Percentiles rank a stretch among this genome's conserved stretches.
Evolutionary conservation across 2,797 vertebrate species (phyloP).

Genomic region (Geotrypetes seraphini): DNA sequence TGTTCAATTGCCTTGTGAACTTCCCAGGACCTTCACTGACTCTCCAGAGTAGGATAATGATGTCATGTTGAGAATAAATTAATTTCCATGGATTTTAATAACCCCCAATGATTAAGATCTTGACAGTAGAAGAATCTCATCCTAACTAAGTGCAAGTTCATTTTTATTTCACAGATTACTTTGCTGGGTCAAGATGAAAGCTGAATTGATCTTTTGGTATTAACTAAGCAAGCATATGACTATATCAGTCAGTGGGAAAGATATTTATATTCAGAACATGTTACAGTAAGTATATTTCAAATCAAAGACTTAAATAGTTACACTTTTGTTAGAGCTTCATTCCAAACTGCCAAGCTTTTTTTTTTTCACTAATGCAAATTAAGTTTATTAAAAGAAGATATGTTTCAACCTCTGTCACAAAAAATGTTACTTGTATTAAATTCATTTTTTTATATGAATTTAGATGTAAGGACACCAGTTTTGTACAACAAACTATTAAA

Average conservation of each 20-base stretch:
- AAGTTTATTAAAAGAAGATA: too few species aligned
- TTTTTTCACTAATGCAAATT: too few species aligned
- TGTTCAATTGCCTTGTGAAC: conserved; percentile 1
- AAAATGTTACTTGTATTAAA: too few species aligned
- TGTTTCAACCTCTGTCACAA: too few species aligned
- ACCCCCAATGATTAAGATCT: conserved; percentile 39
- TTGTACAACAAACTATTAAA: too few species aligned
- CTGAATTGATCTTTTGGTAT: conserved; percentile 32
- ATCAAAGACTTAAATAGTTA: conserved; percentile 28
- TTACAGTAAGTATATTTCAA: conserved; percentile 41
- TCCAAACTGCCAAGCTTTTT: conserved; percentile 19
- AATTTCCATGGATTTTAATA: conserved; percentile 52
- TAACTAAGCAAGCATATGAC: conserved; percentile 22
- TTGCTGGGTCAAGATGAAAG: conserved; percentile 43
- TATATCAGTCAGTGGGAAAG: conserved; percentile 30
- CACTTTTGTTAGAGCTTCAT: conserved; percentile 14
- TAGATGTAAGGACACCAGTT: too few species aligned
- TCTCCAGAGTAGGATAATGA: conserved; percentile 42
- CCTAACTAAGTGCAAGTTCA: conserved; percentile 43
- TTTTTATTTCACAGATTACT: conserved; percentile 42
- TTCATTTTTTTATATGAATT: too few species aligned
- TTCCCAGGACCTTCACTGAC: conserved; percentile 16
- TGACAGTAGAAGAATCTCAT: conserved; percentile 50
- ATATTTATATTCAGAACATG: conserved; percentile 34
- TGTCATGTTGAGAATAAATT: too few species aligned